A percentile compares a stretch with the other conserved stretches of the same genome.
Conservation (phyloP, 1,140 invertebrate genomes). For the Eufriesea mexicana region DNA sequence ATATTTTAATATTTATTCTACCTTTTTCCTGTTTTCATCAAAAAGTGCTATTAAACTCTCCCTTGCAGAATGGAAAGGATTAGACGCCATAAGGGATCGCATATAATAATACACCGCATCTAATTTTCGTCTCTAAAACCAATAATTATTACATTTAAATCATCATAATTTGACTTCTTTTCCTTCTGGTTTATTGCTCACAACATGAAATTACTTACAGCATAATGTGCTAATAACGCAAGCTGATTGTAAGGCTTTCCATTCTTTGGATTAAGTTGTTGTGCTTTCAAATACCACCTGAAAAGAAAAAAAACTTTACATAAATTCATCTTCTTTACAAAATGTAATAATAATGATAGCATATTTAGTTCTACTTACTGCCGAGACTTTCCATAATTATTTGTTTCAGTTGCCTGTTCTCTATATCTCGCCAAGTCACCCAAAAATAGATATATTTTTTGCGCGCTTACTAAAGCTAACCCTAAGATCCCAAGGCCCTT, state of each 20-base stretch:
- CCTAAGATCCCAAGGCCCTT: conserved; percentile 87
- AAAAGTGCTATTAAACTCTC: conserved; percentile 94
- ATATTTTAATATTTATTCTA: conserved; percentile 75
- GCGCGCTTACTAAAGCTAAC: conserved; percentile 90
- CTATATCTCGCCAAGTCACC: conserved; percentile 96
- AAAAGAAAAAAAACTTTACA: conserved; percentile 60
- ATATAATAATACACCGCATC: conserved; percentile 99
- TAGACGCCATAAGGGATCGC: conserved; percentile 95
- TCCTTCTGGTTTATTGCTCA: background rate
- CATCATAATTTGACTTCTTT: background rate
- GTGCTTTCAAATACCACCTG: conserved; percentile 95
- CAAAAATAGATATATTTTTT: conserved; percentile 93
- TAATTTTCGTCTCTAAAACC: conserved; percentile 91
- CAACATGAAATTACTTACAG: conserved; percentile 85
- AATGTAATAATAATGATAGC: conserved; percentile 36
- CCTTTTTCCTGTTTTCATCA: conserved; percentile 97
- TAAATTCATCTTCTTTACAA: conserved; percentile 11
- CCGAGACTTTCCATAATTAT: conserved; percentile 93
- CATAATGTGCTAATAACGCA: conserved; percentile 94
- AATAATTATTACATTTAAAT: background rate
- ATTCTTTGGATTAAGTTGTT: conserved; percentile 96
- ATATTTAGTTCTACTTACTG: conserved; percentile 81
- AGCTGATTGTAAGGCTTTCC: conserved; percentile 97
- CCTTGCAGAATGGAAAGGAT: conserved; percentile 94
- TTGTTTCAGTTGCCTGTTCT: conserved; percentile 91